Percentiles rank a stretch among this genome's conserved stretches.
These are phyloP conservation scores for Ammodytes marinus DNA, from an alignment of 2,113 vertebrate species.

Conservation along the genomic window DNA sequence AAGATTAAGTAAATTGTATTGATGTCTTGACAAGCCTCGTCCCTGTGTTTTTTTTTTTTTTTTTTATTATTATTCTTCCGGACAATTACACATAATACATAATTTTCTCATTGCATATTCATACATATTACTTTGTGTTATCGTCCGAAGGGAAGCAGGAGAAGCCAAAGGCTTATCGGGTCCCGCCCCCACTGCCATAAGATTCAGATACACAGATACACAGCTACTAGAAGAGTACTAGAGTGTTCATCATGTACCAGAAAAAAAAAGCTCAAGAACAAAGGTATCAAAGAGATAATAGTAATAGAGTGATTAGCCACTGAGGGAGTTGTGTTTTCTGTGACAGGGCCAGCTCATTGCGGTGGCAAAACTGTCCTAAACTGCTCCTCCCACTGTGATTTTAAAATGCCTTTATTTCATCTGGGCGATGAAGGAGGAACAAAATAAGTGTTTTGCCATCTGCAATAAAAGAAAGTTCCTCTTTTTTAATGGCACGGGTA, in stretches of 20 bases:
- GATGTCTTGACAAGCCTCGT: constrained; percentile 39
- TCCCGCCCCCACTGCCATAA: too few relatives aligned
- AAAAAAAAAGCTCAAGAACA: constrained; percentile 53
- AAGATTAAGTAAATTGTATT: constrained; percentile 50
- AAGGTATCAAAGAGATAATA: constrained; percentile 61
- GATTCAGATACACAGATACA: too few relatives aligned
- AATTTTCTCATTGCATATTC: too few relatives aligned
- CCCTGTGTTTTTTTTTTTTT: too few relatives aligned
- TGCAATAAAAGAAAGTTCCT: constrained; percentile 79
- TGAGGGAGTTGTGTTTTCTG: constrained; percentile 44
- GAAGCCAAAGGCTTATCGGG: too few relatives aligned
- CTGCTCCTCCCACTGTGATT: constrained; percentile 76
- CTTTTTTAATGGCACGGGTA: constrained; percentile 70
- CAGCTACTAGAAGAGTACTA: too few relatives aligned
- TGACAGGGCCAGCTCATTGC: constrained; percentile 63
- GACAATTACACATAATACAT: too few relatives aligned
- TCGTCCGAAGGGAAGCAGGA: too few relatives aligned
- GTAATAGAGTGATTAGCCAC: constrained; percentile 50
- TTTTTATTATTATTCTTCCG: too few relatives aligned
- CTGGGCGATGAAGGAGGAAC: constrained; percentile 59
- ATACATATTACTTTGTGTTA: too few relatives aligned
- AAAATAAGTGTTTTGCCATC: constrained; percentile 76
- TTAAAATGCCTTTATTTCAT: constrained; percentile 77
- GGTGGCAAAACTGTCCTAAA: constrained; percentile 66
- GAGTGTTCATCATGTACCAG: constrained; percentile 32